Percentiles rank a stretch among this genome's conserved stretches.
phyloP scores from a whole-genome alignment of 2,888 invertebrate genomes.

The Pollenia angustigena region DNA sequence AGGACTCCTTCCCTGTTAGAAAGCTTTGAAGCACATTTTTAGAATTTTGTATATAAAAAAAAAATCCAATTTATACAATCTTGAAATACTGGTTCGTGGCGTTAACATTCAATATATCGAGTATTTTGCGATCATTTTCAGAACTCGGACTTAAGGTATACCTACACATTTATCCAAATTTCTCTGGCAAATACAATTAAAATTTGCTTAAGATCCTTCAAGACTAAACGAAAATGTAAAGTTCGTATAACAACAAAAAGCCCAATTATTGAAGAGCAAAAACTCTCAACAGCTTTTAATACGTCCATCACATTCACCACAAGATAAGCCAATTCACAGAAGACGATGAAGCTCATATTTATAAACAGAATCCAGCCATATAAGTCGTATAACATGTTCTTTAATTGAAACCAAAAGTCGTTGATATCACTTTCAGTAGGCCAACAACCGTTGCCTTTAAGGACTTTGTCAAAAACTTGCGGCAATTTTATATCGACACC shows the following conservation, averaged over 20 bases:
- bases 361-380: constrained; percentile 30
- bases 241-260: constrained; percentile 15
- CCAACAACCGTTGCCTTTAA: constrained; percentile 54
- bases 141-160: neutral
- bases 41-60: no score
- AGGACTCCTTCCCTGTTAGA: no score
- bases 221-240: constrained; percentile 21
- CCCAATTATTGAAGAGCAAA: constrained; percentile 46
- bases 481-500: constrained; percentile 36
- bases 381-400: neutral
- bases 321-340: constrained; percentile 34
- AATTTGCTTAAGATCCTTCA: neutral
- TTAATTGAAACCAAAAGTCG: constrained; percentile 17
- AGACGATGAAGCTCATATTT: constrained; percentile 9
- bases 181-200: constrained; percentile 33
- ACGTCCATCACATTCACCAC: constrained; percentile 44
- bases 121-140: no score
- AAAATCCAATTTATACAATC: no score
- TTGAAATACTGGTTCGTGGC: no score
- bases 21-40: no score
- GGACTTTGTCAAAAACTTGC: constrained; percentile 29
- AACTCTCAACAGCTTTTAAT: constrained; percentile 42
- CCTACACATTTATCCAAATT: constrained; percentile 59
- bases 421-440: constrained; percentile 23
- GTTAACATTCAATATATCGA: no score